Conservation (phyloP, 2,797 vertebrate species). For the Heterohyrax brucei region DNA sequence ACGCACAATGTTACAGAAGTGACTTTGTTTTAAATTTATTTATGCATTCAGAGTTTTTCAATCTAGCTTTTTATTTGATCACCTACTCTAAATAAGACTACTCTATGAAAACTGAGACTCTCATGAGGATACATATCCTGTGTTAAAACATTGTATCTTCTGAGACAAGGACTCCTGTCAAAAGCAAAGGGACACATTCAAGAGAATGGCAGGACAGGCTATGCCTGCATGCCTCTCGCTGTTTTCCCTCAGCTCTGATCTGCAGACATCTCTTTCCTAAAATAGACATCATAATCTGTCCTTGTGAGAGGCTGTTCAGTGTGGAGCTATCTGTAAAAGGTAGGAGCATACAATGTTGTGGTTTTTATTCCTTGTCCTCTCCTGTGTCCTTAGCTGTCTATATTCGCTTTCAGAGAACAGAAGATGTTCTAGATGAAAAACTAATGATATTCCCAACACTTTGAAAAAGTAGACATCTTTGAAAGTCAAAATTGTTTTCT, state of each 20-base stretch:
- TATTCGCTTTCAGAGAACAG: background rate
- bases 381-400: background rate
- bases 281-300: constrained; percentile 1
- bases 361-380: background rate
- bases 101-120: background rate
- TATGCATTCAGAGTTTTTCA: background rate
- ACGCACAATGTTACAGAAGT: background rate
- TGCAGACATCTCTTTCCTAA: constrained; percentile 45
- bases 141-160: constrained; percentile 12
- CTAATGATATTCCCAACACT: constrained; percentile 4
- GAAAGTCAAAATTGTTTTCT: constrained; percentile 54
- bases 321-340: constrained; percentile 50
- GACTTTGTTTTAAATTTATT: constrained; percentile 12
- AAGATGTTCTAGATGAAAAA: constrained; percentile 15
- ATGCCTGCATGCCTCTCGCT: background rate
- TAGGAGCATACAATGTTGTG: background rate
- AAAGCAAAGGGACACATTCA: background rate
- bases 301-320: background rate
- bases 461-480: constrained; percentile 24
- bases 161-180: background rate
- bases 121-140: background rate
- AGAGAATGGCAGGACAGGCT: background rate
- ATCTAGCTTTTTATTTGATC: constrained; percentile 3
- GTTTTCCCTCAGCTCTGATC: background rate
- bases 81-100: background rate